Conservation (phyloP, 35 echinoderm and acorn worm genomes). For the Eucidaris tribuloides region DNA sequence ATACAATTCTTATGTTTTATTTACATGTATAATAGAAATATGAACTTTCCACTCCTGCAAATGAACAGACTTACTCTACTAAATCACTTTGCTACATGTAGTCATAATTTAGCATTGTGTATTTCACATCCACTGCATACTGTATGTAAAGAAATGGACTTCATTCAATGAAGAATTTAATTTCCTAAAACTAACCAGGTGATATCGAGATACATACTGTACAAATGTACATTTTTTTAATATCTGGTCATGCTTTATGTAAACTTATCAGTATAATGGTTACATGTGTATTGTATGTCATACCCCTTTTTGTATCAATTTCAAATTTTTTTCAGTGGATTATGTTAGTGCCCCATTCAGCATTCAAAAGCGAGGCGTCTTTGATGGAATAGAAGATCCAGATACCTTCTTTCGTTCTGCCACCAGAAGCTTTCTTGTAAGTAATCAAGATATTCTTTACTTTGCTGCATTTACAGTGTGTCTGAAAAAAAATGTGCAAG, state of each 20-base stretch:
- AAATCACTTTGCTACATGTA: background rate
- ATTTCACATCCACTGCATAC: background rate
- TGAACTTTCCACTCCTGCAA: background rate
- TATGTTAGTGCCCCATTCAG: conserved; percentile 93
- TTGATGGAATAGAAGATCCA: conserved; percentile 88
- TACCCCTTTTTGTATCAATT: background rate
- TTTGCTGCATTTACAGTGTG: too few species aligned
- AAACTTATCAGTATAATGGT: background rate
- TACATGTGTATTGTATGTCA: background rate
- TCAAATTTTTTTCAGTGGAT: conserved; percentile 60
- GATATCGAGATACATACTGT: background rate
- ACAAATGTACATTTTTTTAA: background rate
- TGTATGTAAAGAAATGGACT: background rate
- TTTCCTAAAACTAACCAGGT: background rate
- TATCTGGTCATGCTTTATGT: background rate
- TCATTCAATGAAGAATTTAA: background rate
- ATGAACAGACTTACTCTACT: background rate
- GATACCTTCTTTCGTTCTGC: conserved; percentile 93
- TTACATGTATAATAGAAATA: background rate
- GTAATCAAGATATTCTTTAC: too few species aligned
- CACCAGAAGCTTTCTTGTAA: conserved; percentile 74
- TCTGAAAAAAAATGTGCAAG: too few species aligned
- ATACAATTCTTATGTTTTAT: background rate
- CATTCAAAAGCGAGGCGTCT: conserved; percentile 71
- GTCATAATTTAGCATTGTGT: background rate